Percentiles rank a stretch among this genome's conserved stretches.
These are phyloP conservation scores for Euborellia annulipes DNA, from an alignment of 1,140 invertebrate species.

Conservation along the genomic window DNA sequence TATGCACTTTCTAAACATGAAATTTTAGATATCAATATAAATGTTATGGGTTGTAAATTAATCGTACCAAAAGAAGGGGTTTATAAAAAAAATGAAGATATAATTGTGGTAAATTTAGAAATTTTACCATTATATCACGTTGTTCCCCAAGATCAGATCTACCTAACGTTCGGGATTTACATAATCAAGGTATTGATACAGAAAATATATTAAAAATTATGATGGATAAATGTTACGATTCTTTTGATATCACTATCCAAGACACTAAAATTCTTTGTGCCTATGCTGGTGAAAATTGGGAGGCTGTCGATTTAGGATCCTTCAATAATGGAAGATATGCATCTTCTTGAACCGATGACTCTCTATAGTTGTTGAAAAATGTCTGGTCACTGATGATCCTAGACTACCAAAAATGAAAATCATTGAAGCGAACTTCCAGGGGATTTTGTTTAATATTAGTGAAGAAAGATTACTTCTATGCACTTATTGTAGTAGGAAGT, in stretches of 20 bases:
- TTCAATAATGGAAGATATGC: conserved; percentile 29
- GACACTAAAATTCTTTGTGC: conserved; percentile 55
- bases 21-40: conserved; percentile 69
- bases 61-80: conserved; percentile 75
- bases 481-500: conserved; percentile 39
- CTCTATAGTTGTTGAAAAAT: conserved; percentile 63
- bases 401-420: conserved; percentile 67
- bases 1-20: conserved; percentile 79
- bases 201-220: conserved; percentile 54
- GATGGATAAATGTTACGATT: conserved; percentile 71
- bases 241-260: conserved; percentile 60
- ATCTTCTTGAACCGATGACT: conserved; percentile 63
- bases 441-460: conserved; percentile 34
- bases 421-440: conserved; percentile 38
- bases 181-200: conserved; percentile 37
- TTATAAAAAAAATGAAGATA: conserved; percentile 40
- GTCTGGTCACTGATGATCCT: conserved; percentile 76
- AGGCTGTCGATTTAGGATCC: conserved; percentile 23
- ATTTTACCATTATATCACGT: conserved; percentile 50
- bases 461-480: conserved; percentile 40
- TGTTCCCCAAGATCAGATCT: conserved; percentile 27
- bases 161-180: conserved; percentile 34
- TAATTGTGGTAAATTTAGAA: conserved; percentile 70
- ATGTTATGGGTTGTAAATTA: conserved; percentile 74
- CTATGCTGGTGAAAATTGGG: conserved; percentile 57